Evolutionary conservation across 92 coral and sea anemone genomes (phyloP).

Genomic region (Nematostella vectensis): DNA sequence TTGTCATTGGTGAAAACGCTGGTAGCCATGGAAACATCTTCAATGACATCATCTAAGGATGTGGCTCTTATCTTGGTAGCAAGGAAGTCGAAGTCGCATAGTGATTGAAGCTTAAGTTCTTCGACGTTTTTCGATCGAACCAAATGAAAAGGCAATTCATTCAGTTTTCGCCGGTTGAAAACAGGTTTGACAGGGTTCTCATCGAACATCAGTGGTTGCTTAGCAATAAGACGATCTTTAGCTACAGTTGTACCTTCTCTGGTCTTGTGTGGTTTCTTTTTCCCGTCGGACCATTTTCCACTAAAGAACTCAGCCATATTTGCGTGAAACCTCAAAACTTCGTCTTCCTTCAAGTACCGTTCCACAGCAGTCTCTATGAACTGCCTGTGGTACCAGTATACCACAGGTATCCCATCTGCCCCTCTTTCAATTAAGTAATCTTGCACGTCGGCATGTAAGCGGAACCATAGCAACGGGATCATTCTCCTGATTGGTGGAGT

Average conservation of each 20-base stretch:
- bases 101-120: constrained; percentile 29
- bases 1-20: constrained; percentile 30
- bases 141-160: constrained; percentile 51
- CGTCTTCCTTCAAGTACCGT: constrained; percentile 34
- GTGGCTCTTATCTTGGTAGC: constrained; percentile 43
- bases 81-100: constrained; percentile 52
- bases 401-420: constrained; percentile 58
- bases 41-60: constrained; percentile 35
- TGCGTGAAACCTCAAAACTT: constrained; percentile 13
- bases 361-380: constrained; percentile 39
- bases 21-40: constrained; percentile 43
- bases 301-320: constrained; percentile 50
- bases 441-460: constrained; percentile 46
- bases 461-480: constrained; percentile 58
- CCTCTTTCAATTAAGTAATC: constrained; percentile 59
- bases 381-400: constrained; percentile 72
- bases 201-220: constrained; percentile 50
- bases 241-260: constrained; percentile 26
- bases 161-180: constrained; percentile 49
- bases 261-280: constrained; percentile 42
- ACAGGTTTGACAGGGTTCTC: constrained; percentile 27
- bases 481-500: constrained; percentile 65
- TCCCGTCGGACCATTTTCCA: constrained; percentile 49
- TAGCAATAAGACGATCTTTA: constrained; percentile 54
- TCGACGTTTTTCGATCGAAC: constrained; percentile 23